phyloP scores from a whole-genome alignment of 2,113 vertebrate genomes.

The Phalacrocorax brasilianus region DNA sequence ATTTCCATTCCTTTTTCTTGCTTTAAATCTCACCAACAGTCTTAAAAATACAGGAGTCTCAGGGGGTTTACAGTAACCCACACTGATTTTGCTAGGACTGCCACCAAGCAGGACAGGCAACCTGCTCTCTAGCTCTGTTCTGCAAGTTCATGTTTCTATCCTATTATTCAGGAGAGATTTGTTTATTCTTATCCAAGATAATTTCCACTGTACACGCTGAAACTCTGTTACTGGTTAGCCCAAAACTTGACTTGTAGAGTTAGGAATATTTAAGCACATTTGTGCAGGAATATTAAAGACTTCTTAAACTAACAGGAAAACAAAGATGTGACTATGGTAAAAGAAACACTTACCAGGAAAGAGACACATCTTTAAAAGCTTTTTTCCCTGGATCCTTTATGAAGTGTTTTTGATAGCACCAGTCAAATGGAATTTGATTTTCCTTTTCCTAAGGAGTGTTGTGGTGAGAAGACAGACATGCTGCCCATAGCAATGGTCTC shows the following conservation, averaged over 20 bases:
- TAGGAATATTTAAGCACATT: neutral
- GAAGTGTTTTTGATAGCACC: neutral
- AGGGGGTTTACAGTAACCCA: neutral
- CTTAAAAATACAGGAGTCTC: neutral
- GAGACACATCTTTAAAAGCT: neutral
- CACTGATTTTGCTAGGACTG: neutral
- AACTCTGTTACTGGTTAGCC: neutral
- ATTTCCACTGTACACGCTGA: neutral
- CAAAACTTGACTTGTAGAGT: neutral
- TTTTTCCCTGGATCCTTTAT: neutral
- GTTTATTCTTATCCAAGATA: neutral
- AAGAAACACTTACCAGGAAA: neutral
- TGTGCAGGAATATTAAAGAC: neutral
- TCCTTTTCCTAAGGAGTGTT: neutral
- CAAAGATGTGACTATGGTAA: neutral
- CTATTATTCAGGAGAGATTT: neutral
- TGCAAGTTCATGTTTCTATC: neutral
- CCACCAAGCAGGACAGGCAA: neutral
- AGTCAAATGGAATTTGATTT: neutral
- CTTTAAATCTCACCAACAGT: neutral
- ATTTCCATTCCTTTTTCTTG: neutral
- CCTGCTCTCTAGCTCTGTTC: neutral
- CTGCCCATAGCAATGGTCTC: neutral
- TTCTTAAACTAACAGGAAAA: neutral
- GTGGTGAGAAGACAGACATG: fast-evolving